Evolutionary conservation across 2,797 vertebrate genomes (phyloP).

Genomic region (Oreochromis grahami): DNA sequence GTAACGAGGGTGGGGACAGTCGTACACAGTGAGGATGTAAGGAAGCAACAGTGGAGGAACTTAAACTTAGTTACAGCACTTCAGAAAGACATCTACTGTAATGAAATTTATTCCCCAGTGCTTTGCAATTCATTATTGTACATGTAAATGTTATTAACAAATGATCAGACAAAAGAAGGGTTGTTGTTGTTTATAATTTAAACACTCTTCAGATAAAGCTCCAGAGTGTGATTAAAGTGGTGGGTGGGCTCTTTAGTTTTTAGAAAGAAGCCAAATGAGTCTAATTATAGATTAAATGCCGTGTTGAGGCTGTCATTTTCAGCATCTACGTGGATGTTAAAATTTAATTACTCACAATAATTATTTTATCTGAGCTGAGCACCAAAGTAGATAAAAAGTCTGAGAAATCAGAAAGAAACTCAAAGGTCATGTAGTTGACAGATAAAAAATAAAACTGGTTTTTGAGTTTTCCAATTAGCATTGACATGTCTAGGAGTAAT

Average conservation of each 20-base stretch:
- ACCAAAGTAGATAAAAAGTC: not conserved
- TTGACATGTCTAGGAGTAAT: not conserved
- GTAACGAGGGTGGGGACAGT: not conserved
- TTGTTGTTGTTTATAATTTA: not conserved
- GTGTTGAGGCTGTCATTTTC: not conserved
- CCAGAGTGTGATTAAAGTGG: not conserved
- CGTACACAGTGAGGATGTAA: not conserved
- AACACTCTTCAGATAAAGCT: not conserved
- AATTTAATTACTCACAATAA: not conserved
- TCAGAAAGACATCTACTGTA: not conserved
- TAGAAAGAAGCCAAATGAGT: not conserved
- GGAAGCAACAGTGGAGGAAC: not conserved
- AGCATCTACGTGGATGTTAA: not conserved
- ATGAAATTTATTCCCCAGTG: not conserved
- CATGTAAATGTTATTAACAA: not conserved
- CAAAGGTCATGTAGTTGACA: not conserved
- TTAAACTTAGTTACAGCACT: not conserved
- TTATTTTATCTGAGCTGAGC: not conserved
- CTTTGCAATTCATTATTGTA: not conserved
- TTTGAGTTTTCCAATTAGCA: not conserved
- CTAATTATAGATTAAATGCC: rapidly evolving
- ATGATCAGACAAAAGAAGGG: not conserved
- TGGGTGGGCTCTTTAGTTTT: not conserved
- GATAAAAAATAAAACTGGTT: not conserved
- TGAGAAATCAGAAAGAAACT: not conserved